Evolutionary conservation across 2,797 vertebrate genomes (phyloP), one percentile per base, ranked within the genome.

Genomic region (Trematomus bernacchii): DNA sequence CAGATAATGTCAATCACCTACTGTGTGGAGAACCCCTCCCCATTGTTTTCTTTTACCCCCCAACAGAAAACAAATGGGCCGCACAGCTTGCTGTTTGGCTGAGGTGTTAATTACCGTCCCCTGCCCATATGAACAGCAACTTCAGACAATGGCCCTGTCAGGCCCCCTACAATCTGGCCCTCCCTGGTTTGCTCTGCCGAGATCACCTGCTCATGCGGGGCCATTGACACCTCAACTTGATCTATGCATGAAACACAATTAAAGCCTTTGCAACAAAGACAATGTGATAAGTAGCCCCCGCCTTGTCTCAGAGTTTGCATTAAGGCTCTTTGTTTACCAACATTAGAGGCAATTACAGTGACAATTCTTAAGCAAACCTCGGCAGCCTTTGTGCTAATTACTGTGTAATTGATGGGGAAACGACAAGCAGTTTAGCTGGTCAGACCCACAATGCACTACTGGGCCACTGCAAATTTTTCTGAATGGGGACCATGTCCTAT

Each of bases 1-100:
- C 84, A 94, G 93, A 95, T 95, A 93, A 95, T 93, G 94, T 94
- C 95, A 95, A 93, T 95, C 95, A 94, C 92, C 92, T 80, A 85
- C 91, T 90, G 89, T 90, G 94, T 85, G 80, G 75, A 84, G 85
- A 89, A 72, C 88, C 93, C 92, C 94, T 89, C 92, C 91, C 85
- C 75, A 87, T 91, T 92, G 91, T 93, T 95, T 94, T 93, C 94
- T 90, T 94, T 94, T 90, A 88, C 89, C 92, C 93, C 91, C 94
- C 91, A 88, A 91, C 88, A 86, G 91, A 91, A 94, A 92, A 93
- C 94, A 95, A 95, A 95, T 93, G 92, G 94, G 92, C 94, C 91
- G 94, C 94, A 95, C 95, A 94, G 94, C 92, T 78, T 94, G 92
- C 89, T 79, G 89, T 93, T 92, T 91, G 87, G 92, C 89, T 89